Conservation (phyloP, 1,140 invertebrate species). For the Eulimnadia texana region DNA sequence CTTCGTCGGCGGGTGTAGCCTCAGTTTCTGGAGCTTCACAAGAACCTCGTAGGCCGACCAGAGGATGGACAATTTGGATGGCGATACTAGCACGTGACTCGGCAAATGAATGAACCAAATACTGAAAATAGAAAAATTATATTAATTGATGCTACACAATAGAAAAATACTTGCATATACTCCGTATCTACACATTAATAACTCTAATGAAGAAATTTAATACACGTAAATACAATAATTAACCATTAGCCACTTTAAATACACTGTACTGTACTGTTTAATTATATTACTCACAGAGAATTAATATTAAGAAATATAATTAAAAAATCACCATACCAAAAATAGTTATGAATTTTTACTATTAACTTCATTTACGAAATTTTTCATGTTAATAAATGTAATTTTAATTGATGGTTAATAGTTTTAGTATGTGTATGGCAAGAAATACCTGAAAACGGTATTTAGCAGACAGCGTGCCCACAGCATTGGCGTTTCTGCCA, state of each 20-base stretch:
- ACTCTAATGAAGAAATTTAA: background rate
- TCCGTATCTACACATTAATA: background rate
- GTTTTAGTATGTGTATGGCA: background rate
- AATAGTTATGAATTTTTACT: no score
- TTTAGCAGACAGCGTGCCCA: conserved; percentile 85
- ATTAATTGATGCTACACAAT: background rate
- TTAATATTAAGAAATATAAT: no score
- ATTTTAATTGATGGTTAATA: background rate
- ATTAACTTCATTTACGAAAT: no score
- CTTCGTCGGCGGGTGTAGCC: conserved; percentile 80
- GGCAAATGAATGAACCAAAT: conserved; percentile 96
- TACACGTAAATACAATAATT: background rate
- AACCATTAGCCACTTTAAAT: no score
- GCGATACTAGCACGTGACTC: conserved; percentile 45
- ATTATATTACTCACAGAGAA: no score
- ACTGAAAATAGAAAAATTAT: conserved; percentile 42
- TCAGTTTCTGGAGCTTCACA: conserved; percentile 62
- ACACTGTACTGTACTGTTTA: no score
- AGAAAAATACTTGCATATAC: background rate
- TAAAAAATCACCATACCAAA: no score
- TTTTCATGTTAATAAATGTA: background rate
- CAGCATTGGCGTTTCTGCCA: conserved; percentile 49
- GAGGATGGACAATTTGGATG: conserved; percentile 50
- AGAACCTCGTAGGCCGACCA: conserved; percentile 74
- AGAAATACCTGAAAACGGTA: conserved; percentile 51